These are phyloP conservation scores for Mongoloraphidia duomilia DNA, from an alignment of 2,888 invertebrate species.

Conservation along the genomic window DNA sequence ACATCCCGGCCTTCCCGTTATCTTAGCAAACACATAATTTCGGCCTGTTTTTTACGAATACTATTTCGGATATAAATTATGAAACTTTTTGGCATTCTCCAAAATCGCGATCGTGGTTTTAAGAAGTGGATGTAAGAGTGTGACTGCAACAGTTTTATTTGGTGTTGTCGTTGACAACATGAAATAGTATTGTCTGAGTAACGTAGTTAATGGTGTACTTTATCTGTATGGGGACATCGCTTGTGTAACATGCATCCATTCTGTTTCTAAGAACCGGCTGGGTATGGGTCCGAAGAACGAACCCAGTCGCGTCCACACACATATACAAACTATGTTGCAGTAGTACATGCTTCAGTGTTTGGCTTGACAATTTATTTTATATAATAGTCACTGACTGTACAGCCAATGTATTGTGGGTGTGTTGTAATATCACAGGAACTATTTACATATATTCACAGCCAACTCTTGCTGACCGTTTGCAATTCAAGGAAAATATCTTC, in stretches of 20 bases:
- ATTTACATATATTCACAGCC: too few relatives aligned
- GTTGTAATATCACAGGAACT: not conserved
- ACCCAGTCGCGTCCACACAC: not conserved
- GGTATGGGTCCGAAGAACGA: not conserved
- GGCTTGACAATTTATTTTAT: not conserved
- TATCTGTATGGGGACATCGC: conserved; percentile 3
- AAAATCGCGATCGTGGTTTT: too few relatives aligned
- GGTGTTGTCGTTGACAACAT: conserved; percentile 2
- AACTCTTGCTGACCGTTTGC: too few relatives aligned
- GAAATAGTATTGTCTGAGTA: conserved; percentile 5
- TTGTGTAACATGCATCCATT: not conserved
- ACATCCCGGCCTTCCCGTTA: too few relatives aligned
- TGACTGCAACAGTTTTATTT: not conserved
- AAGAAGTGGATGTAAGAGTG: not conserved
- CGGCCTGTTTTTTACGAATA: too few relatives aligned
- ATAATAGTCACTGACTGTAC: not conserved
- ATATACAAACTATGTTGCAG: not conserved
- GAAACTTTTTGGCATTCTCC: too few relatives aligned
- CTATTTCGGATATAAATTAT: too few relatives aligned
- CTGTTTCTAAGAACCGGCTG: not conserved
- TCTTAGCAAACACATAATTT: too few relatives aligned
- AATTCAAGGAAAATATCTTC: too few relatives aligned
- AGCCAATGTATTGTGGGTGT: not conserved
- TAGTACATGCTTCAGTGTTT: not conserved
- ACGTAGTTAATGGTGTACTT: not conserved